Evolutionary conservation across 2,797 vertebrate species (phyloP), one percentile per base, ranked within the genome.

Genomic region (Sebastiscus albofasciatus): DNA sequence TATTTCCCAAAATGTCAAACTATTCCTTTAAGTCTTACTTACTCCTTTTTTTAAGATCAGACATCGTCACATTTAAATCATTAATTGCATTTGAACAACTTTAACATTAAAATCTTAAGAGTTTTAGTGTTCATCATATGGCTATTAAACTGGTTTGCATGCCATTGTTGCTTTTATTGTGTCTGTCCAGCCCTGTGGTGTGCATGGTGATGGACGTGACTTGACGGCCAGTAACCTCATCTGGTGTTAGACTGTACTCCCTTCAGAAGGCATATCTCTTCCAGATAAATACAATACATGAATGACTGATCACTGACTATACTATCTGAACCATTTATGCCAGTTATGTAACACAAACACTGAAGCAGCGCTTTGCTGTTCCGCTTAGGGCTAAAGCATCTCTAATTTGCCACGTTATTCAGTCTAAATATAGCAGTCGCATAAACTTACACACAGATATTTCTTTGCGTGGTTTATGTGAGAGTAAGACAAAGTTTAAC

Each of bases 401-500:
- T 39, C 36, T 58, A 54, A 80, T 78, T 85, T 39, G 27, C 39
- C 4, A 55, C 5, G 31, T 71, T 66, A 72, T 26, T 7, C 39
- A 18, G 7, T 72, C 68, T 77, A 73, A 87, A 88, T 79, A 82
- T 79, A 87, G 75, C 58, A 31, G 8, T 2, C 2, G n/a, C 54
- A 33, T n/a, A 52, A 31, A 42, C 64, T 59, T 66, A 52, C 62
- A 73, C 13, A 39, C 13, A 39, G 22, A 77, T 26, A 72, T 66
- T 49, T 31, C 16, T 71, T 36, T 81, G 67, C 59, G 67, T 46
- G 77, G n/a, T 80, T 86, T 77, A 60, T 81, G 34, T 2, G 60
- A 34, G 62, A 33, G 69, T 26, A 12, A 5, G 42, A 64, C 22
- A 46, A 18, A 31, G 56, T n/a, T 26, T 33, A 77, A 70, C 39